A percentile compares a stretch with the other conserved stretches of the same genome.
These are phyloP conservation scores for Propithecus coquereli DNA, from an alignment of 2,113 vertebrate species.

Conservation along the genomic window DNA sequence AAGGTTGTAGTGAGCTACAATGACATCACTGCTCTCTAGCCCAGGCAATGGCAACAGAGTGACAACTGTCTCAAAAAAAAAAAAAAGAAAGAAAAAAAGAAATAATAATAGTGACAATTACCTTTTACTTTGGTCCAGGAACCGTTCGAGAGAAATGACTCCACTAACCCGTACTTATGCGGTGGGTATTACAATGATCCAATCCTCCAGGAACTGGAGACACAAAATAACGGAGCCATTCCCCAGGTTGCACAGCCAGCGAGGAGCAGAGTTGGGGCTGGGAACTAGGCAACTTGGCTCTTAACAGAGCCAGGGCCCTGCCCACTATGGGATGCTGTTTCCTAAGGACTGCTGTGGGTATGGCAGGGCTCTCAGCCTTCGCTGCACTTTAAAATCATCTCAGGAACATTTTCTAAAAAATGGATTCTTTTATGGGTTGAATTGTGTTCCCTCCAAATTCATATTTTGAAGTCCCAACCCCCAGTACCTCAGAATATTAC, in stretches of 20 bases:
- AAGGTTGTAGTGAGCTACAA: no score
- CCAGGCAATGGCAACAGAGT: no score
- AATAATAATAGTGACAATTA: neutral
- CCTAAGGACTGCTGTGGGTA: fast-evolving
- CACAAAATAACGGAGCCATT: neutral
- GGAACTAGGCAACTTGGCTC: no score
- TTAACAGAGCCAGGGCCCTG: neutral
- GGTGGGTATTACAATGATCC: neutral
- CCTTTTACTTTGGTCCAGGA: neutral
- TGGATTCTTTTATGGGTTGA: neutral
- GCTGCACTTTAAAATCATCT: no score
- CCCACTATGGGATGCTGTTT: fast-evolving
- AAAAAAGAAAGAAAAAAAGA: neutral
- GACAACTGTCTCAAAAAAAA: neutral
- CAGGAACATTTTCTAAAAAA: neutral
- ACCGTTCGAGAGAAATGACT: neutral
- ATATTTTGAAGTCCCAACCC: neutral
- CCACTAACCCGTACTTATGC: neutral
- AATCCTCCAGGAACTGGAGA: neutral
- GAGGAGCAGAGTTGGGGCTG: neutral
- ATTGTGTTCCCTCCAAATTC: neutral
- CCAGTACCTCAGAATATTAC: neutral
- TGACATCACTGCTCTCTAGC: no score
- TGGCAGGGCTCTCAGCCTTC: no score
- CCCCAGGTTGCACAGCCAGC: neutral